Conservation (phyloP, 1,140 invertebrate genomes). For the Eupeodes corollae region DNA sequence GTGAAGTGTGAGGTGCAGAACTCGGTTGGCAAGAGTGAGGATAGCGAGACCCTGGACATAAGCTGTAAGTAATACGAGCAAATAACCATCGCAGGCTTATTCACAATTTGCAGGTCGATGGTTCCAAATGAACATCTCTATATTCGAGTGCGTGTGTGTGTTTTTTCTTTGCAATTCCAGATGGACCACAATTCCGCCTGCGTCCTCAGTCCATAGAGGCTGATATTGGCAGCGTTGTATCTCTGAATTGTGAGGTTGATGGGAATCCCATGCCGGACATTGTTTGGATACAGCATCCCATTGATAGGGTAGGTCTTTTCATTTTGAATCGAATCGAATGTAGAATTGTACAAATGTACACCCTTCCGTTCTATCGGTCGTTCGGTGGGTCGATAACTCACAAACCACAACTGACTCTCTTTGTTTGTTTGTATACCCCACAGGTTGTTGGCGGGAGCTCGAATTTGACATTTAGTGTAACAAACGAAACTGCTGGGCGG, state of each 20-base stretch:
- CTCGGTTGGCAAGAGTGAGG: slow-evolving; percentile 62
- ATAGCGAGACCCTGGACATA: slow-evolving; percentile 61
- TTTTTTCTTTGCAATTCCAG: slow-evolving; percentile 11
- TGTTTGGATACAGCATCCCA: slow-evolving; percentile 61
- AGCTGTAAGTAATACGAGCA: slow-evolving; percentile 61
- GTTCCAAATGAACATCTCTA: no score
- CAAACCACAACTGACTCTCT: no score
- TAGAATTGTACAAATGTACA: no score
- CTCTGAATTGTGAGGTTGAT: slow-evolving; percentile 65
- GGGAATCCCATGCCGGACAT: slow-evolving; percentile 66
- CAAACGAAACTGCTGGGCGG: slow-evolving; percentile 65
- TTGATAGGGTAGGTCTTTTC: slow-evolving; percentile 41
- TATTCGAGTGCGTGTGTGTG: background rate
- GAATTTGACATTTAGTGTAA: slow-evolving; percentile 64
- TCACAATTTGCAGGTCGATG: background rate
- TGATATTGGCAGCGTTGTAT: slow-evolving; percentile 52
- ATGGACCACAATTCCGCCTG: slow-evolving; percentile 52
- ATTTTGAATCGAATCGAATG: no score
- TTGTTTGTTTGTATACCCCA: background rate
- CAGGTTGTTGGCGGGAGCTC: slow-evolving; percentile 58
- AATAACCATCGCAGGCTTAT: background rate
- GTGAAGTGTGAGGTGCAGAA: slow-evolving; percentile 74
- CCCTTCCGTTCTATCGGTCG: no score
- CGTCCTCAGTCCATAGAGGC: slow-evolving; percentile 55
- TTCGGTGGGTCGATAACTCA: no score